Base-by-base conservation (phyloP, 1,140 invertebrate species). In the Ostrea denselamellosa region DNA sequence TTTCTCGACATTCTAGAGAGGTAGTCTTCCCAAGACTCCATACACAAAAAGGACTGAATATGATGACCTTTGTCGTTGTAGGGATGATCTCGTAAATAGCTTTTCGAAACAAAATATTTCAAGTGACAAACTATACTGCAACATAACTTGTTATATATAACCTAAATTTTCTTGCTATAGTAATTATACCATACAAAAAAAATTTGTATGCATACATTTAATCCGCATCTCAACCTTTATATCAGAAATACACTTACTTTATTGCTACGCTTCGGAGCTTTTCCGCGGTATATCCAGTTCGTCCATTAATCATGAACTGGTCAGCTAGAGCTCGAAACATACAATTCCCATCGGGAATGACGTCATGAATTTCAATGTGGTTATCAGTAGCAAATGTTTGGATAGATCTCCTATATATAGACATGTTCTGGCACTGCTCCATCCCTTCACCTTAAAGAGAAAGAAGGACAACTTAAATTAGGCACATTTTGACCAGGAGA, bases 321-420 rank as follows among this genome's bases (percentile, higher is more conserved):
- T 89, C 89, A 51, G 85, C 28, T 25, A 89, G 85, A 34, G 89
- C 86, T 56, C 83, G 51, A 58, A 89, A 89, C 89, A 89, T 87
- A 52, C 89, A 89, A 53, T 89, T 87, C 0, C 89, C 89, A 34
- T 89, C 89, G 51, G 77, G 54, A 51, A 68, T 56, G 12, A 87
- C 81, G 52, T 87, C 81, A n/a, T 87, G 77, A 10, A 87, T 51
- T 25, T 87, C 86, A 83, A 87, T 83, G 8, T 68, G 68, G 62
- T 82, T 83, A n/a, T 28, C 56, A 10, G 34, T 65, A 1, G 86
- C 86, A 62, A 85, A 62, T 10, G 8, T 25, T 2, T 83, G 44
- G n/a, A 83, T 54, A 19, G 82, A 83, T 83, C 44, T 52, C 25
- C 9, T 83, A 8, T 53, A 83, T 5, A 77, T 25, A 25, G 68